A percentile compares a stretch with the other conserved stretches of the same genome.
phyloP scores from a whole-genome alignment of 1,140 invertebrate genomes.

The Apis laboriosa region DNA sequence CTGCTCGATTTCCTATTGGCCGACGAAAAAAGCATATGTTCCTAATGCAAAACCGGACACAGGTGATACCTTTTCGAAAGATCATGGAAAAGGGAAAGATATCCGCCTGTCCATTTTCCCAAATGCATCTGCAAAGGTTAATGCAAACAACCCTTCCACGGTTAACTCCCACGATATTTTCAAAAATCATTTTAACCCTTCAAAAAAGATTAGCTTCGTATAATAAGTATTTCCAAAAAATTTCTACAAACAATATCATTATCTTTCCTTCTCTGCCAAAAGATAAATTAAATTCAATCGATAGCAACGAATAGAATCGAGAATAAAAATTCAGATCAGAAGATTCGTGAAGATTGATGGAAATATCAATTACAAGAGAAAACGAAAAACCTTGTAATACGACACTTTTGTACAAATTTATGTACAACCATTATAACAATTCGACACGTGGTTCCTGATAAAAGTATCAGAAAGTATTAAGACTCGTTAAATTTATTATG shows the following conservation, averaged over 20 bases:
- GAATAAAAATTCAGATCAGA: no score
- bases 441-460: conserved; percentile 29
- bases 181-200: background rate
- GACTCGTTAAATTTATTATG: background rate
- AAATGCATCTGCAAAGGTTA: conserved; percentile 27
- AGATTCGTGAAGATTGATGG: conserved; percentile 47
- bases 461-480: background rate
- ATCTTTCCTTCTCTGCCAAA: no score
- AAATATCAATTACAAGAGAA: conserved; percentile 47
- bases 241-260: background rate
- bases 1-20: background rate
- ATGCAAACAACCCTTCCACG: conserved; percentile 37
- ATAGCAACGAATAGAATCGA: no score
- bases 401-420: conserved; percentile 60
- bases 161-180: conserved; percentile 48
- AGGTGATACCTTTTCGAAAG: conserved; percentile 10
- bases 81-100: conserved; percentile 14
- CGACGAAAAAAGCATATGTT: background rate
- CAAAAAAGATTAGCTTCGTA: no score
- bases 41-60: conserved; percentile 15
- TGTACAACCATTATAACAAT: conserved; percentile 69
- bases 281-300: background rate
- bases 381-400: conserved; percentile 52
- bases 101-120: background rate
- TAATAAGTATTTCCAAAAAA: background rate